Percentiles rank a stretch among this genome's conserved stretches.
phyloP scores from a whole-genome alignment of 2,888 invertebrate species.

The Ormyrus labotus region DNA sequence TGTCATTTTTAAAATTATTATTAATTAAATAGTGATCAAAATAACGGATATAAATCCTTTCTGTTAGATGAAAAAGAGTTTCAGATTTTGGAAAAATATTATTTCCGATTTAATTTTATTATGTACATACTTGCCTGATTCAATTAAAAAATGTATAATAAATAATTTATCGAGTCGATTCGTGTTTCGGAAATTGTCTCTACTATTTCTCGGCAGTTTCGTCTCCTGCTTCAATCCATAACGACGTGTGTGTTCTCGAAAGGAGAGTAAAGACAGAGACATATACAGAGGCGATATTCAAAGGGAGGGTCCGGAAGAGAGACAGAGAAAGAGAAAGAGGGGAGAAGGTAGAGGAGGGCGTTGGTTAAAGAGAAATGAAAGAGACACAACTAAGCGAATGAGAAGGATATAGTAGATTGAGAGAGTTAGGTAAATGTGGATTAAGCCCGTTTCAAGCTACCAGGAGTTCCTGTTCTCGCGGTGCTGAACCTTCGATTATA shows the following conservation, averaged over 20 bases:
- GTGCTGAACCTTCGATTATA: conserved; percentile 30
- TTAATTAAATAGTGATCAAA: too few relatives aligned
- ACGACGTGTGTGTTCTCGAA: conserved; percentile 38
- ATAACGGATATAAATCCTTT: too few relatives aligned
- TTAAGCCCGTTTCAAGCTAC: conserved; percentile 45
- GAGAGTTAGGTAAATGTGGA: conserved; percentile 55
- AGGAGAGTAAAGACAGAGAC: conserved; percentile 35
- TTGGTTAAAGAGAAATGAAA: not conserved
- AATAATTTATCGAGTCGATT: conserved; percentile 44
- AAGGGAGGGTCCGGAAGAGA: not conserved
- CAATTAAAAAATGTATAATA: conserved; percentile 43
- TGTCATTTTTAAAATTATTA: too few relatives aligned
- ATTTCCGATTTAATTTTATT: too few relatives aligned
- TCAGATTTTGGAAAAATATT: too few relatives aligned
- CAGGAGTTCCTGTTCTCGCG: conserved; percentile 20
- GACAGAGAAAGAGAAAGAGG: not conserved
- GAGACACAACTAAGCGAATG: not conserved
- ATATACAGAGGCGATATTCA: not conserved
- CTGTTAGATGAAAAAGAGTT: too few relatives aligned
- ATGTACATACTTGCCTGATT: conserved; percentile 23
- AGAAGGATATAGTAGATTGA: conserved; percentile 26
- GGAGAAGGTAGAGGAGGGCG: not conserved
- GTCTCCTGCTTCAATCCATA: conserved; percentile 42
- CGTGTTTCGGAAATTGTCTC: conserved; percentile 22
- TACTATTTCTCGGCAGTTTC: conserved; percentile 31